These are phyloP conservation scores for Xiphophorus birchmanni DNA, from an alignment of 2,797 vertebrate species.

Conservation along the genomic window DNA sequence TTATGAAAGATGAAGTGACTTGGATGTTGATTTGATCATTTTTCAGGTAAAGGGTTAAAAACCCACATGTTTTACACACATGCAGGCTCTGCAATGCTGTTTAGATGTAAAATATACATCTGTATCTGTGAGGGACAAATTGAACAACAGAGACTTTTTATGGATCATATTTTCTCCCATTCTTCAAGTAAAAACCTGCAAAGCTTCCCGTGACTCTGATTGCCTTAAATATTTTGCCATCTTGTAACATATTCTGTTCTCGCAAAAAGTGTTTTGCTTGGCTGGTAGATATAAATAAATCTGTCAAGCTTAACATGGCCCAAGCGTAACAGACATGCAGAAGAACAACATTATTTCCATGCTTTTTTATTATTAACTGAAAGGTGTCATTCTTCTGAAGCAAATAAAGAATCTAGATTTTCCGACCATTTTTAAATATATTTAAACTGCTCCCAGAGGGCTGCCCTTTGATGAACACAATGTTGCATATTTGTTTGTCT, in stretches of 20 bases:
- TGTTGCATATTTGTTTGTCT: neutral
- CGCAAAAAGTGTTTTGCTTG: neutral
- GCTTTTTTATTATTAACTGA: neutral
- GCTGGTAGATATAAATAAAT: neutral
- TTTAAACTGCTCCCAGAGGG: neutral
- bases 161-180: neutral
- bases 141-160: neutral
- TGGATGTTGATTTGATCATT: neutral
- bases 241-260: neutral
- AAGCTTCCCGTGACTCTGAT: neutral
- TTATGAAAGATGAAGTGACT: neutral
- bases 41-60: neutral
- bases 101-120: neutral
- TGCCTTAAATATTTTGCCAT: neutral
- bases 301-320: neutral
- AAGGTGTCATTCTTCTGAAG: neutral
- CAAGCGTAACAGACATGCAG: neutral
- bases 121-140: neutral
- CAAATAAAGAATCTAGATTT: constrained; percentile 1
- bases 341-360: neutral
- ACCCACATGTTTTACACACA: neutral
- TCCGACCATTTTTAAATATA: neutral
- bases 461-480: constrained; percentile 2
- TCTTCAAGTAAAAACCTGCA: neutral
- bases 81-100: neutral